These are phyloP conservation scores for Turritopsis rubra DNA, from an alignment of 30 jellyfish, hydroid and myxozoan genomes.

Conservation along the genomic window DNA sequence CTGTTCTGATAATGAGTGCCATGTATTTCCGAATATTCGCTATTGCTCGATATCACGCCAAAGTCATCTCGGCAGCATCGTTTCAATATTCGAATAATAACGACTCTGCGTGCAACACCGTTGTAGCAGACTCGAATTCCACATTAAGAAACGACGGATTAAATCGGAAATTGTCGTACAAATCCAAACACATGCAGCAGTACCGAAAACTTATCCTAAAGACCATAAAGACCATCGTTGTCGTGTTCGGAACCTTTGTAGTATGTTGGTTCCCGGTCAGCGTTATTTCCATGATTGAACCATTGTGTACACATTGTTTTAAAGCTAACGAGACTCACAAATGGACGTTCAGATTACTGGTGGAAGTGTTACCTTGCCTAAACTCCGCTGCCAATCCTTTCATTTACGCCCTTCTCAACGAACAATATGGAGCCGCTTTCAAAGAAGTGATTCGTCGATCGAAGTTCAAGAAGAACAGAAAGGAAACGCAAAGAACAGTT, in stretches of 20 bases:
- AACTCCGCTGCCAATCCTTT: conserved; percentile 69
- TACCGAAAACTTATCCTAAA: conserved; percentile 18
- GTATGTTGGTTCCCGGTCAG: conserved; percentile 85
- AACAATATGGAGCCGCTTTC: conserved; percentile 55
- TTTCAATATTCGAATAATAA: not conserved
- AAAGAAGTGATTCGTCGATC: conserved; percentile 2
- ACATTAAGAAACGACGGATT: not conserved
- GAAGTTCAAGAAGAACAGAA: not conserved
- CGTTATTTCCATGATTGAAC: conserved; percentile 38
- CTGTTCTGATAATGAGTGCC: not conserved
- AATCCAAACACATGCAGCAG: not conserved
- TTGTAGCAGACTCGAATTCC: not conserved
- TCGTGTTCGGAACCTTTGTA: conserved; percentile 72
- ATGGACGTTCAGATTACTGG: conserved; percentile 62
- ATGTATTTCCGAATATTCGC: conserved; percentile 9
- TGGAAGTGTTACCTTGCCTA: conserved; percentile 62
- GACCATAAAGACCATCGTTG: conserved; percentile 57
- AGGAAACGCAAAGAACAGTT: not conserved
- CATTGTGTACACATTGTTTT: conserved; percentile 49
- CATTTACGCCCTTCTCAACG: conserved; percentile 64
- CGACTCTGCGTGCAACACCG: not conserved
- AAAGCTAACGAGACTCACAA: conserved; percentile 14
- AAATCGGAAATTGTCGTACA: not conserved
- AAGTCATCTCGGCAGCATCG: not conserved
- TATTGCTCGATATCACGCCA: conserved; percentile 18